Evolutionary conservation across 2,888 invertebrate species (phyloP), one percentile per base, ranked within the genome.

Genomic region (Lasius platythorax): DNA sequence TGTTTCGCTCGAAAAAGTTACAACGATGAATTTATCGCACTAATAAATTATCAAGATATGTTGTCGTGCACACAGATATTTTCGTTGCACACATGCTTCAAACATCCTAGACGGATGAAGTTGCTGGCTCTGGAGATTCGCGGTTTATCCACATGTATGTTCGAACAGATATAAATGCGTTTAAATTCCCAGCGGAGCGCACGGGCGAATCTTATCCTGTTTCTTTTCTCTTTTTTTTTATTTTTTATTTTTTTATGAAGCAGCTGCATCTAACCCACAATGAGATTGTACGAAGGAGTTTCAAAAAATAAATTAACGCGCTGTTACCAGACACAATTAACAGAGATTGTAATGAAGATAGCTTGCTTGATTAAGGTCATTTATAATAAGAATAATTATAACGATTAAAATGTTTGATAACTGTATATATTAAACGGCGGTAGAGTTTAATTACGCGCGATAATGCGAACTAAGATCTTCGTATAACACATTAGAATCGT

Each of bases 31-130:
- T 58, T 73, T 73, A 73, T 73, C 6, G 18, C 12, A 28, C 58
- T 28, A 12, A 73, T 73, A 73, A 73, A 73, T 73, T 73, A 73
- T 73, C 58, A 37, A 18, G 58, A 58, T 58, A 58, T 73, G 18
- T 73, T 28, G 58, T 23, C 6, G 15, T 28, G 11, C 23, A 53
- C n/a, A 18, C 18, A 33, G 1, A n/a, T 6, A 58, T 58, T 18
- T 73, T 46, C 8, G 12, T 30, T 43, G 46, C 43, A 8, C 15
- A 46, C 46, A 18, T 50, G 50, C 12, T 46, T 46, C 43, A 75
- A 75, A 23, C 46, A 75, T 63, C 11, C 23, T 64, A 46, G n/a
- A 63, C 12, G 61, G 46, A 63, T 64, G n/a, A 63, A 50, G 23
- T 23, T 8, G 50, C 1, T 12, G 37, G 12, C 8, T 66, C 28